Percentiles rank a stretch among this genome's conserved stretches.
These are phyloP conservation scores for Scaptomyza flava DNA, from an alignment of 2,888 invertebrate species.

Conservation along the genomic window DNA sequence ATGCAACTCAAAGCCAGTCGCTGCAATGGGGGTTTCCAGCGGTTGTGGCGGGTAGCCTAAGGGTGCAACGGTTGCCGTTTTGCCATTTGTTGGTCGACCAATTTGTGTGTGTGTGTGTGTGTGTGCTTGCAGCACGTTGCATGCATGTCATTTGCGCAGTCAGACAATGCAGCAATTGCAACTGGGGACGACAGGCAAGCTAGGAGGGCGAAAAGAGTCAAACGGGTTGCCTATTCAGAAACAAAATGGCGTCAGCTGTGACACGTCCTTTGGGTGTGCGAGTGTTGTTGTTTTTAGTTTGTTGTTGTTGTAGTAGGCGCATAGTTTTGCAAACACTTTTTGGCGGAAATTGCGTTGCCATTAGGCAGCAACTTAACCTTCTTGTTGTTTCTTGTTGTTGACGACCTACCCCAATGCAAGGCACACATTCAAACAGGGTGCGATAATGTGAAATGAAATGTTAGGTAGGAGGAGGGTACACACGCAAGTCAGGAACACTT, in stretches of 20 bases:
- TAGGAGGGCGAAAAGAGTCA: conserved; percentile 10
- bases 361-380: conserved; percentile 47
- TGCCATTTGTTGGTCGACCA: conserved; percentile 74
- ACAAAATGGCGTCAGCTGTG: conserved; percentile 67
- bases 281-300: conserved; percentile 1
- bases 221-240: conserved; percentile 39
- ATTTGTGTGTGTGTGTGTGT: conserved; percentile 59
- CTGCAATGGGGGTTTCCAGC: background rate
- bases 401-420: conserved; percentile 66
- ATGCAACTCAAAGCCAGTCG: conserved; percentile 16
- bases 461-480: background rate
- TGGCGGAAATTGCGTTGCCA: conserved; percentile 74
- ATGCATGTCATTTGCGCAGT: conserved; percentile 78
- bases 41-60: background rate
- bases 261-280: conserved; percentile 28
- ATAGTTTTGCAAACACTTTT: conserved; percentile 30
- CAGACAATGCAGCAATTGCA: conserved; percentile 62
- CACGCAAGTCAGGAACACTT: conserved; percentile 30
- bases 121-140: conserved; percentile 65
- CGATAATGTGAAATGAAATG: background rate
- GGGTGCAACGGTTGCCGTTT: conserved; percentile 18
- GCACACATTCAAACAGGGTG: conserved; percentile 3
- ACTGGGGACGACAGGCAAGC: conserved; percentile 7
- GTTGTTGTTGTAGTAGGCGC: conserved; percentile 22
- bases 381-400: conserved; percentile 1